These are phyloP conservation scores for Salvelinus namaycush DNA, from an alignment of 2,113 vertebrate species.

Conservation along the genomic window DNA sequence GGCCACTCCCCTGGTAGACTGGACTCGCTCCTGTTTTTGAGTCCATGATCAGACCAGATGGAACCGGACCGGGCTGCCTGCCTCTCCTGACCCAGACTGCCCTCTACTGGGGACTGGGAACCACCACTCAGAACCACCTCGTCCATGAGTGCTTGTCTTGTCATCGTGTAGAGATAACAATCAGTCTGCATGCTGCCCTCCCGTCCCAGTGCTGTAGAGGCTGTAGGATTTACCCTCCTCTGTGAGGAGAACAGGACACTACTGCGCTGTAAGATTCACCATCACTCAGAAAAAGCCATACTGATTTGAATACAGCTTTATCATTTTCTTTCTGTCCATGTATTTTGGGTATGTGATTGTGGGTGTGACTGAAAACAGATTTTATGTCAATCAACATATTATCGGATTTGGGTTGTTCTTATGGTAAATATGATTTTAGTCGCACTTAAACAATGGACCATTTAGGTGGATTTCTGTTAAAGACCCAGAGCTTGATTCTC, in stretches of 20 bases:
- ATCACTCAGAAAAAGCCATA: slow-evolving; percentile 82
- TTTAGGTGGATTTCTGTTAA: slow-evolving; percentile 18
- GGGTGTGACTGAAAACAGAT: not conserved
- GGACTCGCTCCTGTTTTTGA: not conserved
- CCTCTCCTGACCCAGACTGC: not conserved
- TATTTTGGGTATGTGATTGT: not conserved
- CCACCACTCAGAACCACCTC: not conserved
- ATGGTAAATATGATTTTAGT: slow-evolving; percentile 43
- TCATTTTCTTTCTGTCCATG: slow-evolving; percentile 14
- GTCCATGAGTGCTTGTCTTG: not conserved
- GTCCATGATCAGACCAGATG: slow-evolving; percentile 19
- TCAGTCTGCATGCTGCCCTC: slow-evolving; percentile 8
- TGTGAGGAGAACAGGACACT: slow-evolving; percentile 88
- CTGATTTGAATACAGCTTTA: slow-evolving; percentile 75
- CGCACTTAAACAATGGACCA: not conserved
- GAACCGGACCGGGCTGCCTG: slow-evolving; percentile 11
- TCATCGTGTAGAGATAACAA: no score
- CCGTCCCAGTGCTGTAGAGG: slow-evolving; percentile 59
- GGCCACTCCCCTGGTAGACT: no score
- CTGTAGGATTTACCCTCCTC: slow-evolving; percentile 90
- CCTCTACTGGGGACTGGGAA: not conserved
- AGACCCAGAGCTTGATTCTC: slow-evolving; percentile 25
- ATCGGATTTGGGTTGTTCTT: slow-evolving; percentile 4
- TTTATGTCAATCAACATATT: not conserved
- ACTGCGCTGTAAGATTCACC: slow-evolving; percentile 81